Base-by-base conservation (phyloP, 2,113 vertebrate genomes). In the Bubalus kerabau region DNA sequence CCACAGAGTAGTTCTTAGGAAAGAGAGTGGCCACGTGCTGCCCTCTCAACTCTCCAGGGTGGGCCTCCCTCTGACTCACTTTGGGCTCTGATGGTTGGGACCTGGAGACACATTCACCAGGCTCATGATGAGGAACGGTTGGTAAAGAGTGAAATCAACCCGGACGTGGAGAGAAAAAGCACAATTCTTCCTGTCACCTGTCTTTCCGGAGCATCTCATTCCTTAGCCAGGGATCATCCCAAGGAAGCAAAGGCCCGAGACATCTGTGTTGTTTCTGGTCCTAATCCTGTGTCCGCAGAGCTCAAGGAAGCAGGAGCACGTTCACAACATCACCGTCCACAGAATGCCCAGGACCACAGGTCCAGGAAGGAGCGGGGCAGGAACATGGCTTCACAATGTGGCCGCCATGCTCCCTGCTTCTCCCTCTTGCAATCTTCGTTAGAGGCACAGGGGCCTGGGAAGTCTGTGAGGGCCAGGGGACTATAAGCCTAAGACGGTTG, bases 161-260 rank as follows among this genome's bases (percentile, higher is more conserved):
- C 9, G 3, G 0, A 30, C 2, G 4, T 0, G 2, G 64, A 30
- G 5, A 78, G 28, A 46, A 36, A 62, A 14, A 1, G 0, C 52
- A 4, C 13, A 2, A 0, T 0, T 5, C 52, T 5, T 6, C 9
- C 6, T 9, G 10, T 1, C 13, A 10, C 11, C 1, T 0, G 21
- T 11, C 30, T 24, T 57, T 6, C 32, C 1, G 3, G 0, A 16
- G 12, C 16, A 4, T 2, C 7, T 48, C 15, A 12, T 12, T 40
- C 56, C 12, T 60, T 24, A 1, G 80, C 46, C 71, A 30, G 11
- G 54, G 40, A 57, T 40, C 17, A 6, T 1, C n/a, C 57, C 30
- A 7, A 6, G 57, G 26, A 16, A 36, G 19, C 74, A 6, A 6
- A n/a, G 50, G 0, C 24, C 40, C 0, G 0, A 3, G 30, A 4